Evolutionary conservation across 2,797 vertebrate genomes (phyloP), one percentile per base, ranked within the genome.

Genomic region (Gadopsis marmoratus): DNA sequence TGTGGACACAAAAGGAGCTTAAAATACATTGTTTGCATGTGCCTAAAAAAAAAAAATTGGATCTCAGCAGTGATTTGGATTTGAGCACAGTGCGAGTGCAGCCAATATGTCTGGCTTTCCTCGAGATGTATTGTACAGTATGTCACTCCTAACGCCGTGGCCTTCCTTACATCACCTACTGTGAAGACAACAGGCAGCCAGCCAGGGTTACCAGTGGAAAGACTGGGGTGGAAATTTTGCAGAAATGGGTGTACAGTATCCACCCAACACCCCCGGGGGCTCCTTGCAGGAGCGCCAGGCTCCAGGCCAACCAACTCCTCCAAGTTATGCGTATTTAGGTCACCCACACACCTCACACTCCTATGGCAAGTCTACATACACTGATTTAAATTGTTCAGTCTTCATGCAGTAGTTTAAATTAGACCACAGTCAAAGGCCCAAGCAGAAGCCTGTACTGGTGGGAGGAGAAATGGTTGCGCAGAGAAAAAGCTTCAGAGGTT

Each of bases 81-180:
- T 61, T 43, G 23, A 89, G 81, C 78, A 68, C 86, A 88, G 53
- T 58, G 62, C 71, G 77, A 65, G 50, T 48, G 81, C 70, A 86
- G 77, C 85, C 85, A 82, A 45, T 63, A 59, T 61, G 84, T 88
- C 86, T 92, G 86, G 82, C 75, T 84, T 79, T 81, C 67, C 65
- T 91, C 80, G 71, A 62, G 70, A 86, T 67, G 77, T 39, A 81
- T 70, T 82, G 87, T 89, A 83, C 86, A 86, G 90, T 85, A 84
- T 90, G 89, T 89, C 86, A 82, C 81, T 90, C 74, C 76, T 85
- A 78, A 71, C 47, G 65, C 84, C 72, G 82, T 62, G 65, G 83
- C 87, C 86, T 92, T 90, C 87, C 86, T 92, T 90, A 92, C 90
- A 89, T 93, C 92, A 92, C 78, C 89, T 83, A 85, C 83, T 87